Conservation (phyloP, 1,140 invertebrate species). For the Cepaea nemoralis region DNA sequence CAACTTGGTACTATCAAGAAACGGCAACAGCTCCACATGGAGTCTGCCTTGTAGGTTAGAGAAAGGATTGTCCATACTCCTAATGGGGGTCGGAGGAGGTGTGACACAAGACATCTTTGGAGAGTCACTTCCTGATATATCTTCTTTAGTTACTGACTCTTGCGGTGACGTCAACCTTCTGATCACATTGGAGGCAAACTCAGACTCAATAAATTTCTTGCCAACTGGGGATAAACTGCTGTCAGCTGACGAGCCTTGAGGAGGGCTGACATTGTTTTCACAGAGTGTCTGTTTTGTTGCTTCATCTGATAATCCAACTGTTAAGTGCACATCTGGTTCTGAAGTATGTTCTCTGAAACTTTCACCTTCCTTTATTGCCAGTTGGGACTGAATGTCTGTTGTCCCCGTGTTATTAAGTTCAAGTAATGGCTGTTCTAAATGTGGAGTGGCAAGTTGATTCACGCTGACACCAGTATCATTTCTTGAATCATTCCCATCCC, state of each 20-base stretch:
- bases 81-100: constrained; percentile 22
- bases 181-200: constrained; percentile 33
- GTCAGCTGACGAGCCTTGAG: background rate
- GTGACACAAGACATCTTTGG: constrained; percentile 14
- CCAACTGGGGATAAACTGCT: background rate
- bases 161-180: constrained; percentile 10
- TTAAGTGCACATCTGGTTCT: background rate
- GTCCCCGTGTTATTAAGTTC: background rate
- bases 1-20: background rate
- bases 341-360: background rate
- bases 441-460: background rate
- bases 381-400: background rate
- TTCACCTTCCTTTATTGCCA: background rate
- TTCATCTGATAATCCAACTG: background rate
- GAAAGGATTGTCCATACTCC: background rate
- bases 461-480: no score
- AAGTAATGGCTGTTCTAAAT: background rate
- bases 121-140: background rate
- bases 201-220: background rate
- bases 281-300: background rate
- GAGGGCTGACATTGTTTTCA: background rate
- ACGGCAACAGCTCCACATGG: background rate
- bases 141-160: background rate
- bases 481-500: background rate
- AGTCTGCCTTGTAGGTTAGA: background rate